phyloP scores from a whole-genome alignment of 2,888 invertebrate species.

The Andrena praecox region DNA sequence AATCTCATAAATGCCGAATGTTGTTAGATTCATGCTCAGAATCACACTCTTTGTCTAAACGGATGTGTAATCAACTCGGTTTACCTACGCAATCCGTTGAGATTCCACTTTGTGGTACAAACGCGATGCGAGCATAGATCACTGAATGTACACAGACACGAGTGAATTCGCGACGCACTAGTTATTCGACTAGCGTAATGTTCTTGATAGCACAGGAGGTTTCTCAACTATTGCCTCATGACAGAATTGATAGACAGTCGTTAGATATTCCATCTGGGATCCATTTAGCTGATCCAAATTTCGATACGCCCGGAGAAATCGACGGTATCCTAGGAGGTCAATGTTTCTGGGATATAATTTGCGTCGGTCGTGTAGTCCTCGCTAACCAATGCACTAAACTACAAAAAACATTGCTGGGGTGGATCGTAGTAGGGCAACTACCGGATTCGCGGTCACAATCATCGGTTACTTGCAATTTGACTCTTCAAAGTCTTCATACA shows the following conservation, averaged over 20 bases:
- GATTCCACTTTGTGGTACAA: neutral
- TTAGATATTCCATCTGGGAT: neutral
- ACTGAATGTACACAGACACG: too few species aligned
- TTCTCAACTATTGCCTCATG: neutral
- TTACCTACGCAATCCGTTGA: neutral
- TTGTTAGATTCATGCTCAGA: too few species aligned
- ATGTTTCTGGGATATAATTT: conserved; percentile 5
- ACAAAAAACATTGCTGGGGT: neutral
- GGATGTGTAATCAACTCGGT: neutral
- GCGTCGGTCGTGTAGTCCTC: neutral
- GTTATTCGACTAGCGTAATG: neutral
- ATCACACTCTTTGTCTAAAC: neutral
- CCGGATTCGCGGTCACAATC: neutral
- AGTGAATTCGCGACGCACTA: too few species aligned
- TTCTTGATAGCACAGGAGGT: neutral
- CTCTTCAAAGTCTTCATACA: neutral
- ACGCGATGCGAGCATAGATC: neutral
- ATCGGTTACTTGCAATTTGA: neutral
- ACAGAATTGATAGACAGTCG: neutral
- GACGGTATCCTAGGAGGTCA: neutral
- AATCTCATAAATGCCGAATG: too few species aligned
- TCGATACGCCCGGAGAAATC: neutral
- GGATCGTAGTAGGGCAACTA: neutral
- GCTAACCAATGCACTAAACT: neutral
- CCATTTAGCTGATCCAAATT: conserved; percentile 3